A percentile compares a stretch with the other conserved stretches of the same genome.
Conservation (phyloP, 2,888 invertebrate genomes). For the Melieria picta region DNA sequence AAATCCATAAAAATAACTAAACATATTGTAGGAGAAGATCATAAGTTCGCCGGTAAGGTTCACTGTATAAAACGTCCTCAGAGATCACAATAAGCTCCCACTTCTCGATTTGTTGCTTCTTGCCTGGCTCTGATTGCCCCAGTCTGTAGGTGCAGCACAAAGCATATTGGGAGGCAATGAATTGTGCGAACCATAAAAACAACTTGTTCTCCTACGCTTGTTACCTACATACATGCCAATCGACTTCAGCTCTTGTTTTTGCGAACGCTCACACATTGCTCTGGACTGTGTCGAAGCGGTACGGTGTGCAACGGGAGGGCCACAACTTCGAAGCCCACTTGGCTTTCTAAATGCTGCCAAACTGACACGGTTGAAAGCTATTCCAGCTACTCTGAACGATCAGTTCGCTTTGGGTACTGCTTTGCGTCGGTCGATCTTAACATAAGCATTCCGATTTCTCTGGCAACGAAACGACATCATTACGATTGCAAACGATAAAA, state of each 20-base stretch:
- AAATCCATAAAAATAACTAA: too few relatives aligned
- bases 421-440: conserved; percentile 58
- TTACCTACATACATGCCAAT: conserved; percentile 10
- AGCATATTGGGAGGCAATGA: too few relatives aligned
- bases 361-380: conserved; percentile 39
- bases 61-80: too few relatives aligned
- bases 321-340: conserved; percentile 24
- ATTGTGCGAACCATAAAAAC: too few relatives aligned
- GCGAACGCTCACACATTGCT: conserved; percentile 7
- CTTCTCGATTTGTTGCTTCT: too few relatives aligned
- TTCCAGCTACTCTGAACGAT: conserved; percentile 51
- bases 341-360: conserved; percentile 28
- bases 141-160: too few relatives aligned
- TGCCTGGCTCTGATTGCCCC: too few relatives aligned
- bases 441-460: conserved; percentile 31
- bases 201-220: conserved; percentile 17
- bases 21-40: too few relatives aligned
- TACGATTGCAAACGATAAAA: neutral
- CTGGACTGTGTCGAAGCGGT: too few relatives aligned
- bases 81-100: too few relatives aligned
- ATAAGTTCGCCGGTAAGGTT: too few relatives aligned
- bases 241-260: conserved; percentile 17
- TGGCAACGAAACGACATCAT: conserved; percentile 26
- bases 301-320: neutral
- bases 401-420: conserved; percentile 64